These are phyloP conservation scores for Mesocricetus auratus DNA, from an alignment of 2,113 vertebrate genomes.

Conservation along the genomic window DNA sequence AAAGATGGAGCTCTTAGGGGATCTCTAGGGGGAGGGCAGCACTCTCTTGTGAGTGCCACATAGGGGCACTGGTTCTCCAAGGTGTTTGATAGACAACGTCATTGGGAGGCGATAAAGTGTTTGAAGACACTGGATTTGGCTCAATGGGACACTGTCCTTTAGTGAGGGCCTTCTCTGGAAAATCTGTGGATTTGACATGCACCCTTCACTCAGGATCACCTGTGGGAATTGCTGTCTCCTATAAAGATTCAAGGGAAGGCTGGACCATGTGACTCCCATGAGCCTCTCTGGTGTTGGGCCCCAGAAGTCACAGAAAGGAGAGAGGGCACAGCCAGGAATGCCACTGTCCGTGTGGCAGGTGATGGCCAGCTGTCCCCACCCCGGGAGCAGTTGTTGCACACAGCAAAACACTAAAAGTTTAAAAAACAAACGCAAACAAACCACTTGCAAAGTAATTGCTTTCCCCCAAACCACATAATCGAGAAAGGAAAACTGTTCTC, in stretches of 20 bases:
- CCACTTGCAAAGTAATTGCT: neutral
- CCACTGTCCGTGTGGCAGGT: rapidly evolving
- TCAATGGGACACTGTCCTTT: neutral
- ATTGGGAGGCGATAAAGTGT: neutral
- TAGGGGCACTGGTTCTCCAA: rapidly evolving
- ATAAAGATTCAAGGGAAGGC: neutral
- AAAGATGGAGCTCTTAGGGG: rapidly evolving
- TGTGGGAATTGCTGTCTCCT: neutral
- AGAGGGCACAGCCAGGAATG: neutral
- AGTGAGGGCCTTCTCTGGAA: neutral
- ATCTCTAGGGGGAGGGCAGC: rapidly evolving
- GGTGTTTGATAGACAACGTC: neutral
- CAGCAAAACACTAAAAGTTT: neutral
- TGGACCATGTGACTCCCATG: rapidly evolving
- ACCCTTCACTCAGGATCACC: neutral
- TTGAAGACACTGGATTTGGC: neutral
- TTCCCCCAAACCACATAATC: neutral
- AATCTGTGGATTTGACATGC: neutral
- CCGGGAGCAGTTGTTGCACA: neutral
- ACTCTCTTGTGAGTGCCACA: rapidly evolving
- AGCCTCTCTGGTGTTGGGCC: neutral
- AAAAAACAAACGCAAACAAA: neutral
- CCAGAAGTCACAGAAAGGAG: neutral
- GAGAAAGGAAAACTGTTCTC: neutral
- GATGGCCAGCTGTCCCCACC: neutral